Base-by-base conservation (phyloP, 2,888 invertebrate species). In the Anagyrus pseudococci region DNA sequence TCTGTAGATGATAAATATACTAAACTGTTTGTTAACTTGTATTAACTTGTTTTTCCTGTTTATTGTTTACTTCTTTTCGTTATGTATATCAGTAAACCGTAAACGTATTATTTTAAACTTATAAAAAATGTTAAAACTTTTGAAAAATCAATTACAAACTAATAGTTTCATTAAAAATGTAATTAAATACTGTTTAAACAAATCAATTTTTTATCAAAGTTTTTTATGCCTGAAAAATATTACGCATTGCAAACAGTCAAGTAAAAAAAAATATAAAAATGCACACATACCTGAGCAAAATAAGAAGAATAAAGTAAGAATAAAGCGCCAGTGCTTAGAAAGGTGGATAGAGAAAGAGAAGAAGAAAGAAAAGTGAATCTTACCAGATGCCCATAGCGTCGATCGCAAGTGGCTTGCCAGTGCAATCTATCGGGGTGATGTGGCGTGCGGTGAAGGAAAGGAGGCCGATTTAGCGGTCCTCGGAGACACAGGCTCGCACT, bases 401-500 rank as follows among this genome's bases (percentile, higher is more conserved):
- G 79, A 69, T 77, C 72, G 76, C 29, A 56, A 76, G 73, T 75
- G 77, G 73, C 75, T 76, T 77, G 79, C 73, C 70, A 69, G 68
- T 69, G 73, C 71, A 74, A 76, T 72, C 79, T 79, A 80, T 79
- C 79, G 79, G 76, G 79, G 78, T 77, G 62, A 76, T 78, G 75
- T 77, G 75, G 75, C 75, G 78, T 79, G 78, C 77, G 79, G 78
- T 78, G 77, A 75, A 75, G 79, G 77, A 72, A 77, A 78, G 76
- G 79, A 78, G 78, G 76, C 77, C 79, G 79, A 76, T 69, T 79
- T 79, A 79, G 75, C 78, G 79, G 78, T 78, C 80, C 78, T 80
- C 79, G 80, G 79, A 79, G 80, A 78, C 73, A 78, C 78, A 77
- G 80, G 79, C 74, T 78, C 79, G 78, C 78, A 80, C 79, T 80